Conservation (phyloP, 2,113 vertebrate genomes). For the Numida meleagris region DNA sequence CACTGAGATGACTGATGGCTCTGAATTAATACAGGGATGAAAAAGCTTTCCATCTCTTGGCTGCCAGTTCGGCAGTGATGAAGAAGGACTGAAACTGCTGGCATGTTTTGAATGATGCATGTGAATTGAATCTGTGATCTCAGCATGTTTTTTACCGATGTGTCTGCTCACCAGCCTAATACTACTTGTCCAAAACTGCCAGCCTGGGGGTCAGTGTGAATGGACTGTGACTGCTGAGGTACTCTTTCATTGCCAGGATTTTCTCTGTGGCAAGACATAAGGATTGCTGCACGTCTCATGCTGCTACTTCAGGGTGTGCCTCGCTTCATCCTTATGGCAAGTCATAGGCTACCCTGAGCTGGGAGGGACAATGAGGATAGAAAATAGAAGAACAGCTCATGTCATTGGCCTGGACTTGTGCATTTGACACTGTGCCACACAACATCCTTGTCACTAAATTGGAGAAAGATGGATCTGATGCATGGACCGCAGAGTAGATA, state of each 20-base stretch:
- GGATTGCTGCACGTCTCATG: neutral
- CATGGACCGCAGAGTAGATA: neutral
- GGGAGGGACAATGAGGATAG: neutral
- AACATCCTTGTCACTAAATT: neutral
- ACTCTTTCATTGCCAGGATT: neutral
- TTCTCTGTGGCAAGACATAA: neutral
- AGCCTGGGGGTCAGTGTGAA: neutral
- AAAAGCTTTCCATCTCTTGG: neutral
- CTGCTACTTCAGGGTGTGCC: neutral
- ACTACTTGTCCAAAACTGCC: neutral
- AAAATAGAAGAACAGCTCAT: neutral
- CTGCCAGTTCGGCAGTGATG: neutral
- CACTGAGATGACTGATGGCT: neutral
- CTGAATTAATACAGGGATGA: neutral
- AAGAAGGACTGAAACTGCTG: neutral
- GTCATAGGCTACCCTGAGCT: neutral
- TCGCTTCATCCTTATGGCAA: neutral
- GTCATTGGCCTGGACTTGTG: neutral
- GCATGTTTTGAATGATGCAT: neutral
- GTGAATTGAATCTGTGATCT: neutral
- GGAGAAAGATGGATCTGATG: neutral
- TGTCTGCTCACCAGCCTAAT: neutral
- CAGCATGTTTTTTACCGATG: neutral
- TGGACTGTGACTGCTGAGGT: fast-evolving
- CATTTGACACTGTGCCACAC: neutral